Evolutionary conservation across 92 coral and sea anemone genomes (phyloP).

Genomic region (Paramuricea clavata): DNA sequence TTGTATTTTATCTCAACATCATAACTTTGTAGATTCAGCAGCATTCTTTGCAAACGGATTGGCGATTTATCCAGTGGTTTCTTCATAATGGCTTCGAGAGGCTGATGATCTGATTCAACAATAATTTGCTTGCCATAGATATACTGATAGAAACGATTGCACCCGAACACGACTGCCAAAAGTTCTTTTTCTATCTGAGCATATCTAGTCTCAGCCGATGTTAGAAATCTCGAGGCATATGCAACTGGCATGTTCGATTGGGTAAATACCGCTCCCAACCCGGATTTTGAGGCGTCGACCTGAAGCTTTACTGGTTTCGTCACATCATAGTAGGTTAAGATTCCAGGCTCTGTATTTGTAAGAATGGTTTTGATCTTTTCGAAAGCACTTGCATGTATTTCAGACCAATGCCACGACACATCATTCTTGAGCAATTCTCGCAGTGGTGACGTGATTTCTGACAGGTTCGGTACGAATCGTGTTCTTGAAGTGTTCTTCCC

Average conservation of each 20-base stretch:
- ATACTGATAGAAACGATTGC: neutral
- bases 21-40: neutral
- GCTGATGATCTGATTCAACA: neutral
- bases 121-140: neutral
- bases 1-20: neutral
- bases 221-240: neutral
- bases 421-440: neutral
- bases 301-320: too few relatives aligned
- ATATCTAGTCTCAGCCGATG: neutral
- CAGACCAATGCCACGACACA: neutral
- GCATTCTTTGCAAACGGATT: conserved; percentile 2
- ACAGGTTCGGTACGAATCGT: conserved; percentile 15
- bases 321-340: too few relatives aligned
- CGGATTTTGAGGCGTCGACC: too few relatives aligned
- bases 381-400: too few relatives aligned
- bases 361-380: too few relatives aligned
- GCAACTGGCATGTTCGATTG: neutral
- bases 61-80: neutral
- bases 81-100: conserved; percentile 1
- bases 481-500: conserved; percentile 19
- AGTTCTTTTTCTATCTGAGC: too few relatives aligned
- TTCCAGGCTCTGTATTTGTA: too few relatives aligned
- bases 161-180: too few relatives aligned
- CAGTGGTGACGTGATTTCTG: neutral
- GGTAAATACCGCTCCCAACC: too few relatives aligned